These are phyloP conservation scores for Aphelenchoides fujianensis DNA, from an alignment of 1,140 invertebrate species.

Conservation along the genomic window DNA sequence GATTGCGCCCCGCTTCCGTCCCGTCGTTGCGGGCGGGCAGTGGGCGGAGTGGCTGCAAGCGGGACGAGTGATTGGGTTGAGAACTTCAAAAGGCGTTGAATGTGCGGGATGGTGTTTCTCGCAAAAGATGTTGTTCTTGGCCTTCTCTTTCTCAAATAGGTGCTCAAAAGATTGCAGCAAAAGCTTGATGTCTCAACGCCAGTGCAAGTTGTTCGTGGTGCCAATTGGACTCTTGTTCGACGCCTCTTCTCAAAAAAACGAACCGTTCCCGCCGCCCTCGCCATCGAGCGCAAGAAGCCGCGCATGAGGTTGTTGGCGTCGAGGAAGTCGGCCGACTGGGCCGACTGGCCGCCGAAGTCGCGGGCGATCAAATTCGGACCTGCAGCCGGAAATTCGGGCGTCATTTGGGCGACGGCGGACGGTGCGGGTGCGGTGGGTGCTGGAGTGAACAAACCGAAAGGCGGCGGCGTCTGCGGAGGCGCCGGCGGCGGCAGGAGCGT, in stretches of 20 bases:
- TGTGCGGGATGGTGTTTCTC: too few species aligned
- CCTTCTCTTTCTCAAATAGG: too few species aligned
- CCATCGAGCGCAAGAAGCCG: slow-evolving; percentile 49
- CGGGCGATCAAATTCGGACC: slow-evolving; percentile 11
- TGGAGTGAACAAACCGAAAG: slow-evolving; percentile 9
- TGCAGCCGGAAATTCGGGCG: neutral
- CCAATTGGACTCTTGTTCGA: too few species aligned
- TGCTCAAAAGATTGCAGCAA: too few species aligned
- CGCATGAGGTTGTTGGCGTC: slow-evolving; percentile 46
- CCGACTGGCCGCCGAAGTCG: neutral
- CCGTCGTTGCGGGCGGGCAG: slow-evolving; percentile 35
- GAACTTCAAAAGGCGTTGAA: too few species aligned
- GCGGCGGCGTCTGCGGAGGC: slow-evolving; percentile 1
- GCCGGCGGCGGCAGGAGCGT: slow-evolving; percentile 3
- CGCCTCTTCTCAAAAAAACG: too few species aligned
- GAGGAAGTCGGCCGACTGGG: slow-evolving; percentile 29
- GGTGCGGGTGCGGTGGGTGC: neutral
- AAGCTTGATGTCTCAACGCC: too few species aligned
- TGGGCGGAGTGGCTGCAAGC: slow-evolving; percentile 40
- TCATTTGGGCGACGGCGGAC: too few species aligned
- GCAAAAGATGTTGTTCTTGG: too few species aligned
- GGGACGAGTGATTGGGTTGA: slow-evolving; percentile 11
- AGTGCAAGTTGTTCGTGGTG: too few species aligned
- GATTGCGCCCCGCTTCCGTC: slow-evolving; percentile 44
- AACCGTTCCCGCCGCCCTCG: slow-evolving; percentile 35